phyloP scores from a whole-genome alignment of 2,888 invertebrate genomes.

The Aphidius colemani region DNA sequence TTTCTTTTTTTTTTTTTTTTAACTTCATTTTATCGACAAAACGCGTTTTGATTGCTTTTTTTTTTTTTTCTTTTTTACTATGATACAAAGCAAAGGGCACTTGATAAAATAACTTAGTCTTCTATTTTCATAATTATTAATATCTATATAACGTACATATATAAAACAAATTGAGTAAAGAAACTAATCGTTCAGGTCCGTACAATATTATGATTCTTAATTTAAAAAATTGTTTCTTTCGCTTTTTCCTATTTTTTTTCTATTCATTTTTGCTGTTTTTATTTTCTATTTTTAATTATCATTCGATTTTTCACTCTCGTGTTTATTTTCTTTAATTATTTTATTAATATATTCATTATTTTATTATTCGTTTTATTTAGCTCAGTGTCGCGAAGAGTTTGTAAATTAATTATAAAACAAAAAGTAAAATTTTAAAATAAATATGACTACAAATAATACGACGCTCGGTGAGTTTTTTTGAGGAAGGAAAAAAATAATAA shows the following conservation, averaged over 20 bases:
- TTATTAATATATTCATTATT: no score
- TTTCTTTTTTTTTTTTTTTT: constrained; percentile 20
- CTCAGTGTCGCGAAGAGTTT: no score
- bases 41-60: constrained; percentile 25
- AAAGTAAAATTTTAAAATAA: no score
- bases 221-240: constrained; percentile 36
- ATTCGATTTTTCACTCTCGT: no score
- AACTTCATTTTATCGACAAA: constrained; percentile 27
- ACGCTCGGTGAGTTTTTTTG: no score
- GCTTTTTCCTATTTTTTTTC: constrained; percentile 29
- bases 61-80: constrained; percentile 46
- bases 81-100: constrained; percentile 68
- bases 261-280: constrained; percentile 10
- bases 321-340: no score
- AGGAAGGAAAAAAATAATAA: no score
- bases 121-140: constrained; percentile 59
- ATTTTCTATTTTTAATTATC: no score
- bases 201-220: constrained; percentile 51
- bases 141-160: constrained; percentile 59
- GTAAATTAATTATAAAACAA: no score
- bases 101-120: constrained; percentile 67
- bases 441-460: no score
- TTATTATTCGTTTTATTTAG: no score
- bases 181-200: constrained; percentile 53
- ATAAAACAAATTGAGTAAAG: constrained; percentile 59